phyloP scores from a whole-genome alignment of 2,113 vertebrate genomes.

The Equus quagga region DNA sequence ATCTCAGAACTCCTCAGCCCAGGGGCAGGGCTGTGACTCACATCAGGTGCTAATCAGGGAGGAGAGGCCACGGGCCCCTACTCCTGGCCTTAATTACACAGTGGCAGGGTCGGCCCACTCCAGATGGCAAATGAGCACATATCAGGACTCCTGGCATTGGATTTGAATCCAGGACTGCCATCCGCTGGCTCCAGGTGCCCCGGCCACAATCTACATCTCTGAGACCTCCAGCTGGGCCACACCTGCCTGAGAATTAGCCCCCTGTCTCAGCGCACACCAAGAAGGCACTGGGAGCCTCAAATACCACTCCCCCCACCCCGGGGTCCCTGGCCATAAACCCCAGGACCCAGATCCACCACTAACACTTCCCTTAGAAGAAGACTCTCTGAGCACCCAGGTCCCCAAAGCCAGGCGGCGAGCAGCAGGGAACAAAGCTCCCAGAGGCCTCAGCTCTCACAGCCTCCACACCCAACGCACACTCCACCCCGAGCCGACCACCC shows the following conservation, averaged over 20 bases:
- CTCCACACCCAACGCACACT: background rate
- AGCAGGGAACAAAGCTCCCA: background rate
- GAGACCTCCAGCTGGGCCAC: background rate
- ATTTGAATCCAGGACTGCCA: background rate
- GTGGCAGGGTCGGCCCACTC: background rate
- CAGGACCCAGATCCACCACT: background rate
- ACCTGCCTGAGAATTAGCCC: background rate
- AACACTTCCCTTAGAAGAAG: background rate
- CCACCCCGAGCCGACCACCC: background rate
- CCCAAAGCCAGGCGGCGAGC: background rate
- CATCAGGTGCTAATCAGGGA: background rate
- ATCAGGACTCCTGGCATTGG: background rate
- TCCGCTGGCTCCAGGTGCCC: background rate
- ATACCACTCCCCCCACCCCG: background rate
- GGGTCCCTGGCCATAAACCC: background rate
- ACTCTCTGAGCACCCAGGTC: background rate
- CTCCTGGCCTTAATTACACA: background rate
- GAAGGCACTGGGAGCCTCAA: background rate
- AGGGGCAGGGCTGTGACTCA: background rate
- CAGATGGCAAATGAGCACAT: background rate
- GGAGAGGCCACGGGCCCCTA: background rate
- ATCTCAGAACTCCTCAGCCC: rapidly evolving
- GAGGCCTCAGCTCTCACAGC: background rate
- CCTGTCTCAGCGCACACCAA: background rate
- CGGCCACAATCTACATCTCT: background rate